phyloP scores from a whole-genome alignment of 2,113 vertebrate species.

The Microtus richardsoni region DNA sequence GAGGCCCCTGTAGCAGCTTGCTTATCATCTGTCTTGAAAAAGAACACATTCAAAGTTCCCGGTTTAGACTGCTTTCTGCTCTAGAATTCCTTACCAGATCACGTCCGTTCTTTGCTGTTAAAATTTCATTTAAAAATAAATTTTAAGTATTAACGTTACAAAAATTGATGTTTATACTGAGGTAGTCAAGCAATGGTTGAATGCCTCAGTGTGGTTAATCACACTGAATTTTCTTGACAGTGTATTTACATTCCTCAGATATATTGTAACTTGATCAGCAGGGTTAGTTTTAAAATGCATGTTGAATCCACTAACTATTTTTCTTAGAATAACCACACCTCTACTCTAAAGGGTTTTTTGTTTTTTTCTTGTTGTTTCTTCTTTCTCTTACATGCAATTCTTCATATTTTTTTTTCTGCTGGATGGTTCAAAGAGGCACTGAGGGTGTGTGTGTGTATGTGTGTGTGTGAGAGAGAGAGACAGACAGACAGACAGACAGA shows the following conservation, averaged over 20 bases:
- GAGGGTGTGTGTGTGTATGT: neutral
- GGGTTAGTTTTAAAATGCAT: neutral
- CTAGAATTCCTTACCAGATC: neutral
- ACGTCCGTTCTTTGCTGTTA: neutral
- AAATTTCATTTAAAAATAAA: neutral
- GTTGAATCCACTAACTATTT: neutral
- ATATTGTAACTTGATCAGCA: neutral
- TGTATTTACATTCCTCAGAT: neutral
- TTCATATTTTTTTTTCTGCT: neutral
- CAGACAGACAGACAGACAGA: neutral
- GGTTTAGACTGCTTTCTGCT: neutral
- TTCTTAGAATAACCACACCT: neutral
- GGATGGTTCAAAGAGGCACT: neutral
- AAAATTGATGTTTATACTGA: neutral
- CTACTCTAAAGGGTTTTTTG: neutral
- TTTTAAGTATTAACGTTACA: neutral
- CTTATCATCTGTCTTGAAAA: neutral
- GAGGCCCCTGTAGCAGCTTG: neutral
- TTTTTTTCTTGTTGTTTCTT: neutral
- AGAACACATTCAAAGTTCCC: neutral
- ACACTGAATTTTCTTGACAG: neutral
- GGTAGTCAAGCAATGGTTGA: neutral
- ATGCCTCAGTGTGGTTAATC: neutral
- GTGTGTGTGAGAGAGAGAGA: neutral
- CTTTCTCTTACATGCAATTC: neutral